Conservation (phyloP, 2,888 invertebrate genomes). For the Lathronympha strigana region DNA sequence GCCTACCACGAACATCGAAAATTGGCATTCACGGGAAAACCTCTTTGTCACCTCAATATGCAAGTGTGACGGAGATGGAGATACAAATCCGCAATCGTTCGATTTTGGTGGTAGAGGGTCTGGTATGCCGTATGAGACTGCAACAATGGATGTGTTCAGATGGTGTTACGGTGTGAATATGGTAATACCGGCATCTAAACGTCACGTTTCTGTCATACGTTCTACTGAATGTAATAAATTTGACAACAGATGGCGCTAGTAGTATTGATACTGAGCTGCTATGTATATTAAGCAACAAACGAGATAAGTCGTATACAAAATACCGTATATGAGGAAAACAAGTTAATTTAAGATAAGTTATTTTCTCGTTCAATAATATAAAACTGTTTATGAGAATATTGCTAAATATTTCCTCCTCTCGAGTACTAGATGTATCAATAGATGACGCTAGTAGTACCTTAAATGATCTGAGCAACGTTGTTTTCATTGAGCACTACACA, state of each 20-base stretch:
- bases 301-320: not conserved
- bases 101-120: no score
- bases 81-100: no score
- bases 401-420: not conserved
- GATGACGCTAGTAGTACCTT: not conserved
- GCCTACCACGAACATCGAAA: no score
- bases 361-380: not conserved
- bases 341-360: not conserved
- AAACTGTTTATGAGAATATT: not conserved
- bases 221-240: not conserved
- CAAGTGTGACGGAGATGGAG: no score
- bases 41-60: no score
- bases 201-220: no score
- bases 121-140: no score
- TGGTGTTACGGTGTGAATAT: no score
- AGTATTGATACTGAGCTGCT: not conserved
- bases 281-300: not conserved
- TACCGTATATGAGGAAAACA: not conserved
- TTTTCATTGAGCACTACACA: not conserved
- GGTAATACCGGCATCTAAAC: no score
- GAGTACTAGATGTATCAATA: not conserved
- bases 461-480: not conserved
- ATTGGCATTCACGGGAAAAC: no score
- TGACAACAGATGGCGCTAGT: not conserved
- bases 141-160: no score